Conservation (phyloP, 1,140 invertebrate species). For the Onthophagus taurus region DNA sequence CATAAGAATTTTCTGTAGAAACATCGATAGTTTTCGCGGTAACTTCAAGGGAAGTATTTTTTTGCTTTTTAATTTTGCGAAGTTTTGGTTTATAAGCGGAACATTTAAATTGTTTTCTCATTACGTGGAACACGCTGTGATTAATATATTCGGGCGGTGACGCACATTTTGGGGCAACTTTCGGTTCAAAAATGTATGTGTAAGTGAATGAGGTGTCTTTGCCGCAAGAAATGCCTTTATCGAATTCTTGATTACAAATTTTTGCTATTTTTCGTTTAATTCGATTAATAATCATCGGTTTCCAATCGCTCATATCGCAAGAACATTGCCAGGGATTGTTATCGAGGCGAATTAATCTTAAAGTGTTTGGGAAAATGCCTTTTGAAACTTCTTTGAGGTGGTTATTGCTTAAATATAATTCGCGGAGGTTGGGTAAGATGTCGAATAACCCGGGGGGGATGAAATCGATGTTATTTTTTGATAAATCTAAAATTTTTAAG, state of each 20-base stretch:
- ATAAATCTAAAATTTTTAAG: constrained; percentile 52
- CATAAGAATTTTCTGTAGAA: constrained; percentile 1
- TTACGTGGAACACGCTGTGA: constrained; percentile 51
- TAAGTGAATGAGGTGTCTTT: constrained; percentile 27
- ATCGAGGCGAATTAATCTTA: constrained; percentile 48
- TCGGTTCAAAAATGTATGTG: constrained; percentile 45
- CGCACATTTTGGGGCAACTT: constrained; percentile 50
- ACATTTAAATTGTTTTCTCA: constrained; percentile 36
- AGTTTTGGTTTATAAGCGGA: constrained; percentile 33
- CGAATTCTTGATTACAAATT: constrained; percentile 33
- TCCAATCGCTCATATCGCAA: constrained; percentile 55
- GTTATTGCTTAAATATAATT: constrained; percentile 54
- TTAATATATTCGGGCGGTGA: constrained; percentile 47
- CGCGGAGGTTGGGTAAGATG: constrained; percentile 47
- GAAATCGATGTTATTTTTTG: constrained; percentile 47
- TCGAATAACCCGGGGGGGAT: constrained; percentile 54
- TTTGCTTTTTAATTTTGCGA: constrained; percentile 19
- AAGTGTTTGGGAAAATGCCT: constrained; percentile 45
- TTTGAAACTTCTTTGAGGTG: constrained; percentile 45
- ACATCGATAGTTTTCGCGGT: neutral
- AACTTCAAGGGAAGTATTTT: no score
- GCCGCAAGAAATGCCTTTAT: constrained; percentile 37
- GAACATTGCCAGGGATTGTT: constrained; percentile 62
- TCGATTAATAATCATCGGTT: constrained; percentile 43
- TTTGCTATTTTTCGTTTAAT: constrained; percentile 39